These are phyloP conservation scores for Drosophila putrida DNA, from an alignment of 2,888 invertebrate species.

Conservation along the genomic window DNA sequence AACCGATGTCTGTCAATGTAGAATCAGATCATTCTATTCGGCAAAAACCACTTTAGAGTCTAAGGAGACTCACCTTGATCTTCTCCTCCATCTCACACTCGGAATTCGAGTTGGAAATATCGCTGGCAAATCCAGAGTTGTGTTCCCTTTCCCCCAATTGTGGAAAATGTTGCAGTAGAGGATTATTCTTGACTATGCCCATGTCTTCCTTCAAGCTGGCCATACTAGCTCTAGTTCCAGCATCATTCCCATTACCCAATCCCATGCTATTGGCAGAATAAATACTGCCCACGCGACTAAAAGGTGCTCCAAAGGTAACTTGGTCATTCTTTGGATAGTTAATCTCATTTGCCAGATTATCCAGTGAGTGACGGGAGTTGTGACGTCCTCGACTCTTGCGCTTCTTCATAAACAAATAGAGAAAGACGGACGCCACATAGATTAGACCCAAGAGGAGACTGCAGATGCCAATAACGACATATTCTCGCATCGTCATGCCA, in stretches of 20 bases:
- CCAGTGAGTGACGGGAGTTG: conserved; percentile 81
- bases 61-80: conserved; percentile 57
- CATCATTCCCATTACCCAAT: conserved; percentile 70
- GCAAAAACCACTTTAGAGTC: background rate
- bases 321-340: conserved; percentile 86
- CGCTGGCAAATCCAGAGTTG: conserved; percentile 86
- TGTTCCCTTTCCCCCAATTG: conserved; percentile 86
- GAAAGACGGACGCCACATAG: conserved; percentile 93
- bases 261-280: conserved; percentile 82
- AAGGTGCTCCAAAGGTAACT: conserved; percentile 84
- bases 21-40: conserved; percentile 22
- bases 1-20: conserved; percentile 88
- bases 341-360: conserved; percentile 84
- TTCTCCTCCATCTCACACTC: conserved; percentile 87
- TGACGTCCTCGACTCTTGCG: conserved; percentile 85
- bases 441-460: conserved; percentile 94
- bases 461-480: conserved; percentile 93
- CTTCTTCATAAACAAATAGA: conserved; percentile 92
- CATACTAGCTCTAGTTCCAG: conserved; percentile 74
- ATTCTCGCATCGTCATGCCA: conserved; percentile 91
- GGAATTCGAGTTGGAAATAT: conserved; percentile 88
- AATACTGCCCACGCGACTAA: conserved; percentile 83
- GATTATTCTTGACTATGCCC: conserved; percentile 92
- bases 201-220: conserved; percentile 87
- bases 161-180: conserved; percentile 89